phyloP scores from a whole-genome alignment of 2,888 invertebrate genomes.

The Parnassius mnemosyne region DNA sequence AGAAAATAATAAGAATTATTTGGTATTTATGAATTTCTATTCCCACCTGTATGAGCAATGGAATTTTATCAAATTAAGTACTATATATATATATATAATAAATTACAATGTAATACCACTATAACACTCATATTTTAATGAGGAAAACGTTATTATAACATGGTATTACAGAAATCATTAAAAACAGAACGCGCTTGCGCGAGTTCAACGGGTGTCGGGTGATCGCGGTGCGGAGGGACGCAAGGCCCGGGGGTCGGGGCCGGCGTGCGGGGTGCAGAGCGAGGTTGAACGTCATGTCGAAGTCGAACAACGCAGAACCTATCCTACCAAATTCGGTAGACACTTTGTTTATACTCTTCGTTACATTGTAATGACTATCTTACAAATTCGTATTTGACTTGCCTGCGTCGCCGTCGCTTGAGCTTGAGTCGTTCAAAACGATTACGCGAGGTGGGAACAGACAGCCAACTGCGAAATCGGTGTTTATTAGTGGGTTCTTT shows the following conservation, averaged over 20 bases:
- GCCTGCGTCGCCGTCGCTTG: slow-evolving; percentile 65
- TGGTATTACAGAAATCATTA: slow-evolving; percentile 36
- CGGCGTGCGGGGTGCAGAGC: slow-evolving; percentile 52
- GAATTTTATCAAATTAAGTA: no score
- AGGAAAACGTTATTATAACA: background rate
- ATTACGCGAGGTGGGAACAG: slow-evolving; percentile 72
- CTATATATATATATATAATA: no score
- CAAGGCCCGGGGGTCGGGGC: slow-evolving; percentile 69
- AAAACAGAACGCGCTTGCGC: slow-evolving; percentile 74
- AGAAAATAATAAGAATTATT: no score
- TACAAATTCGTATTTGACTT: slow-evolving; percentile 55
- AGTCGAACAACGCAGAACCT: slow-evolving; percentile 73
- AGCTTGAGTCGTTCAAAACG: slow-evolving; percentile 72
- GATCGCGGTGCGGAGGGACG: slow-evolving; percentile 63
- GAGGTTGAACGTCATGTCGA: slow-evolving; percentile 71
- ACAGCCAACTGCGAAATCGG: slow-evolving; percentile 30
- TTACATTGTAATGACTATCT: slow-evolving; percentile 33
- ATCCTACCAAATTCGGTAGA: slow-evolving; percentile 60
- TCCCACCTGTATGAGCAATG: no score
- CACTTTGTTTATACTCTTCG: slow-evolving; percentile 29
- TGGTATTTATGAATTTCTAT: no score
- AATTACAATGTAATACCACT: no score
- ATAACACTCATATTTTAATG: background rate
- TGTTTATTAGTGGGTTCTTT: slow-evolving; percentile 50
- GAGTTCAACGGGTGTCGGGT: slow-evolving; percentile 55